Evolutionary conservation across 2,797 vertebrate species (phyloP), one percentile per base, ranked within the genome.

Genomic region (Gila robusta): DNA sequence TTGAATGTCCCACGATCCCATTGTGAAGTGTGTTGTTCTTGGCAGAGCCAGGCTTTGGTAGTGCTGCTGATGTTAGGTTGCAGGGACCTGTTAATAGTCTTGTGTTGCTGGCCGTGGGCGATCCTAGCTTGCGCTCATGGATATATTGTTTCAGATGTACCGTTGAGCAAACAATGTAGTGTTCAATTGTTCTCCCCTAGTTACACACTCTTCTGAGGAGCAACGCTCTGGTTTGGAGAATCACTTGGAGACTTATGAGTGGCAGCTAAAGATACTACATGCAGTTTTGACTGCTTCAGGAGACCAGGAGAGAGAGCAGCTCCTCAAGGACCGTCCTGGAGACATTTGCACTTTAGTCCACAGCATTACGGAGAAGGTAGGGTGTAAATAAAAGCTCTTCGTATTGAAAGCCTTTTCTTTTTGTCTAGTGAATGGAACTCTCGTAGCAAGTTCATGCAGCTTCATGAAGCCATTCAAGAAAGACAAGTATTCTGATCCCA

Each of bases 291-390:
- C 92, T 1, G 91, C 92, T 89, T 89, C 89, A 82, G 91, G 93
- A 86, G 89, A 85, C 81, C 77, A 39, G 1, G 94, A 91, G 23
- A 84, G 91, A 89, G 92, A 76, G 8, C 92, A 91, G 91, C 91
- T 94, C 16, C 92, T 95, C 82, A 94, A 88, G 66, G 91, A 88
- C 21, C 92, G 94, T 84, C 89, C 94, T 0, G 92, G 92, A 7
- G 94, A 95, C 21, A 84, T 94, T 82, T 94, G 93, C 66, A n/a
- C 86, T 12, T 91, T 96, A 0, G 92, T 95, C 41, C 91, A 91
- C 32, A 89, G 87, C 86, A 86, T 95, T 87, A 87, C 92, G 0
- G 93, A 94, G 2, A 94, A 94, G 94, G 95, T 96, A 90, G 39
- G 37, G 71, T 56, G 39, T 6, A 39, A 74, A 69, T 11, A 32